phyloP scores from a whole-genome alignment of 2,113 vertebrate genomes.

The Tricholaema leucomelas region DNA sequence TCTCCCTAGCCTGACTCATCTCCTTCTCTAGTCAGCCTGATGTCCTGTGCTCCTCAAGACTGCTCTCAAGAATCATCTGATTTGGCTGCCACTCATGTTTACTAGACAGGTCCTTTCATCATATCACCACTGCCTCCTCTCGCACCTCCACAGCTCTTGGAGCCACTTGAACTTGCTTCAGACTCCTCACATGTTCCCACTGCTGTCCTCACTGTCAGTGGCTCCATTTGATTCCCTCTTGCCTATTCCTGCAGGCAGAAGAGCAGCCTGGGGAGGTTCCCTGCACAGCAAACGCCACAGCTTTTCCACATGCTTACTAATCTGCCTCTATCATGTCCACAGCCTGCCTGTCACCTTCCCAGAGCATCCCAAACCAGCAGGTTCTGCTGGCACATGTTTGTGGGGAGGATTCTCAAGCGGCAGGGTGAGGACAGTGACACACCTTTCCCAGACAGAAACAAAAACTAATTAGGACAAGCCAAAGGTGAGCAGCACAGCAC shows the following conservation, averaged over 20 bases:
- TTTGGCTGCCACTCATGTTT: background rate
- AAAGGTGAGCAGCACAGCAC: background rate
- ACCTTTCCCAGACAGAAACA: background rate
- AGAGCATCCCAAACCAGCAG: background rate
- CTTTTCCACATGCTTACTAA: background rate
- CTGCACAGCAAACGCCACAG: background rate
- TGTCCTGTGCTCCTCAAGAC: background rate
- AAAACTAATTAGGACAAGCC: background rate
- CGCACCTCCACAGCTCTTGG: accelerated
- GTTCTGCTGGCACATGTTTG: background rate
- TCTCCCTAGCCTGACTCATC: constrained; percentile 41
- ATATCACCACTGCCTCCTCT: background rate
- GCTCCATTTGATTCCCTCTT: background rate
- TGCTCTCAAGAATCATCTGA: background rate
- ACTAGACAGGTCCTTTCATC: background rate
- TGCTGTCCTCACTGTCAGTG: background rate
- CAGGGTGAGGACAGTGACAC: background rate
- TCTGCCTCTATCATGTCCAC: background rate
- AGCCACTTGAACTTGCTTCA: background rate
- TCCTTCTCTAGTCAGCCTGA: background rate
- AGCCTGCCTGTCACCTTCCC: background rate
- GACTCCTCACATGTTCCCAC: background rate
- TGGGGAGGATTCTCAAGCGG: background rate
- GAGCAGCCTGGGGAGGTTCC: constrained; percentile 3
- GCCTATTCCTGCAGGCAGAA: background rate